Base-by-base conservation (phyloP, 64 coral and sea anemone species). In the Astreopora myriophthalma region DNA sequence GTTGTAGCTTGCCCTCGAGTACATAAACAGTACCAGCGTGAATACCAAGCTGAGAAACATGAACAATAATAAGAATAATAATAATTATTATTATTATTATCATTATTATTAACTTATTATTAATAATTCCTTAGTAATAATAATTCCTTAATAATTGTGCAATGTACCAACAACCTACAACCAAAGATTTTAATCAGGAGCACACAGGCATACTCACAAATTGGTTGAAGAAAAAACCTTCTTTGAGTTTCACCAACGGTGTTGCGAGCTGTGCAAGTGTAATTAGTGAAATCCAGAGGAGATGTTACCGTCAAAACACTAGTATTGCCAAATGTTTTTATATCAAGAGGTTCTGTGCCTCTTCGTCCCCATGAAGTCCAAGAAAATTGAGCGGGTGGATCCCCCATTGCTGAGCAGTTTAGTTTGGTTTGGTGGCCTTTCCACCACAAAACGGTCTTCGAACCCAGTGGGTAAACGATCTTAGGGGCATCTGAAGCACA, bases 231-330 rank as follows among this genome's bases (percentile, higher is more conserved):
- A 10, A 40, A n/a, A 40, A 75, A 27, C 7, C 7, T 23, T 38
- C 20, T 39, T 17, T 35, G 23, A 35, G 33, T 33, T 34, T 46
- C 19, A 39, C 72, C 72, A 25, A 75, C 12, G 2, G 9, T 2
- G n/a, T 75, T 75, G 6, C 20, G 7, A 24, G 72, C 34, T 23
- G 36, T 42, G n/a, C 72, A 75, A 23, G 72, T 75, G 36, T 75
- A 75, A 19, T 75, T 75, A 24, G 72, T 36, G 10, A 46, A 75
- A 40, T 75, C 72, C 5, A 35, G 22, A 44, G 31, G 39, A 16
- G 72, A 35, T 12, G 31, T 75, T 0, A 75, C 39, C 17, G 72
- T 75, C 72, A 75, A 75, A 6, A 75, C 72, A 75, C 72, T 75
- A 3, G 34, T 39, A 35, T 75, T 75, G 72, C 34, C 36, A 75